These are phyloP conservation scores for Hippocampus zosterae DNA, from an alignment of 2,113 vertebrate species.

Conservation along the genomic window DNA sequence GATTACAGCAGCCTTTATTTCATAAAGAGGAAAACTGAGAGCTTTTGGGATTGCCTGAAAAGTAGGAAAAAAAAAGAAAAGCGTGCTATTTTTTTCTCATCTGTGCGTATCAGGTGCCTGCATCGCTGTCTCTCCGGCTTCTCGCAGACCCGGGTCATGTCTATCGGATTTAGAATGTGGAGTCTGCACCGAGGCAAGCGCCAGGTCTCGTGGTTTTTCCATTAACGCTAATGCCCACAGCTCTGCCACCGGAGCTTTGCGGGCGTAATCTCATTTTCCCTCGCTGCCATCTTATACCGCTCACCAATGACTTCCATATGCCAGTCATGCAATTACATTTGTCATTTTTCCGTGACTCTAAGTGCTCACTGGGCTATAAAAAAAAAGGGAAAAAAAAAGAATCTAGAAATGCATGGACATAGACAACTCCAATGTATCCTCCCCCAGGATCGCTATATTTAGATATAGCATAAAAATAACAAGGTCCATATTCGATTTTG, in stretches of 20 bases:
- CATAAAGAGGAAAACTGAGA: conserved; percentile 11
- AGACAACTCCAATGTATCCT: background rate
- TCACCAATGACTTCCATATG: conserved; percentile 31
- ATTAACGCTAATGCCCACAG: conserved; percentile 59
- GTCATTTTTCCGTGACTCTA: conserved; percentile 9
- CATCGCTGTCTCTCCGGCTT: conserved; percentile 25
- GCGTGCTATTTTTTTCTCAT: conserved; percentile 30
- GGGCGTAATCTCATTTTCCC: conserved; percentile 56
- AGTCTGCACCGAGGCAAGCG: conserved; percentile 38
- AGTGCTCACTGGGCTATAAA: background rate
- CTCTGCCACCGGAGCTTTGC: conserved; percentile 50
- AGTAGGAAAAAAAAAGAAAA: conserved; percentile 13
- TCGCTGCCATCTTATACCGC: conserved; percentile 55
- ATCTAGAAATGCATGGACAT: background rate
- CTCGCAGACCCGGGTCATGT: conserved; percentile 39
- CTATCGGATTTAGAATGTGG: conserved; percentile 60
- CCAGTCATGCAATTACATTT: conserved; percentile 50
- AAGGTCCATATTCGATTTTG: too few species aligned
- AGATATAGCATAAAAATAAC: background rate
- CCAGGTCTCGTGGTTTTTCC: conserved; percentile 64
- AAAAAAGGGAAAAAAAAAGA: background rate
- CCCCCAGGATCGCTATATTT: background rate
- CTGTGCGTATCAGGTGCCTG: conserved; percentile 44
- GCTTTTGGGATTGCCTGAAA: conserved; percentile 24
- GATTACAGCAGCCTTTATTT: conserved; percentile 9